Evolutionary conservation across 35 echinoderm and acorn worm genomes (phyloP), one percentile per base, ranked within the genome.

Genomic region (Apostichopus californicus): DNA sequence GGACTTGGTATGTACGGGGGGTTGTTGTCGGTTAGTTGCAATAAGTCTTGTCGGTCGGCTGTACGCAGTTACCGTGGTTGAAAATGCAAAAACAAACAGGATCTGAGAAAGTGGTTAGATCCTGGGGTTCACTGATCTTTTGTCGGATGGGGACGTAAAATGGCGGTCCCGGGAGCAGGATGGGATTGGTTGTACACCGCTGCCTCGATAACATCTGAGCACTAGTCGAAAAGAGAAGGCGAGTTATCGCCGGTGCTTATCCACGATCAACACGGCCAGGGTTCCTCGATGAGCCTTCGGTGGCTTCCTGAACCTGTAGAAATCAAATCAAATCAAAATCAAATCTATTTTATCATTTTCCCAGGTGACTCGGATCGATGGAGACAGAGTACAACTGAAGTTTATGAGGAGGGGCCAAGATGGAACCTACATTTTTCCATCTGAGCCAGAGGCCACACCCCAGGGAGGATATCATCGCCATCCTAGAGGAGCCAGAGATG

Each of bases 341-440:
- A 28, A 28, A 28, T 60, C 59, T 20, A 17, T 87, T 6, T 66
- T 61, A 15, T 87, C 5, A 8, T 90, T 90, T 77, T 9, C 12
- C 80, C 73, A 91, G 90, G 55, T 91, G 57, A 91, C 90, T 91
- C 73, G n/a, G 56, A 61, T 80, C 52, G 15, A 78, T 61, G n/a
- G 28, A 11, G 56, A 79, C 55, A 57, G 78, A 9, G 23, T 91
- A 5, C 90, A 91, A 54, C 75, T 91, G 5, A 77, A 91, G 56
- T 91, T 91, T 56, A 91, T 80, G 90, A 54, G 89, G 54, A 91
- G 90, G 56, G 20, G 57, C 26, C 18, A 80, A 57, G 72, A 91
- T 63, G 72, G 78, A 5, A 34, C 23, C 34, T 91, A 91, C 54
- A 56, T 25, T 17, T 91, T 91, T 77, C 57, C 90, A 15, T 80